Evolutionary conservation across 2,797 vertebrate genomes (phyloP), one percentile per base, ranked within the genome.

Genomic region (Phrynocephalus guinanensis): DNA sequence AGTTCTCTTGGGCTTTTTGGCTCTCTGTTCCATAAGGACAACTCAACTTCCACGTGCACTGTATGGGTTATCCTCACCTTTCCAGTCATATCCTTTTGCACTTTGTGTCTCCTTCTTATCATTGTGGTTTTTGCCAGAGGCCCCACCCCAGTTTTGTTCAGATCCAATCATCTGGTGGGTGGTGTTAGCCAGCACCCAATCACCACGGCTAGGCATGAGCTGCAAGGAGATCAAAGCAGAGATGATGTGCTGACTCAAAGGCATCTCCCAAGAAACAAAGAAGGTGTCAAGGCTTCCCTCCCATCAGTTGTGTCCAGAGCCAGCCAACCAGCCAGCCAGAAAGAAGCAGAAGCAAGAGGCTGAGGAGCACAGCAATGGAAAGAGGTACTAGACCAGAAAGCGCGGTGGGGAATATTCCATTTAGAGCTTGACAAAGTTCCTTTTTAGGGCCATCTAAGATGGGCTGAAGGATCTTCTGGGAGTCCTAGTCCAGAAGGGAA

Each of bases 291-390:
- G 86, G 28, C 82, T 76, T 76, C 89, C 60, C 33, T 60, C 48
- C 66, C 52, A 68, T 22, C 33, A 68, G 28, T 66, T 73, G 81
- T 44, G 28, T 60, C 44, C 75, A 79, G 18, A 67, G 83, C 30
- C 78, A 88, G 83, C 38, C 77, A 73, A 38, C 4, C 10, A 73
- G 38, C 4, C 9, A 10, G 28, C 33, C 33, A 33, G 33, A 81
- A 76, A 68, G 60, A 81, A 85, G 77, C 24, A 83, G 50, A 20
- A 10, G 16, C 1, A 68, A 68, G 56, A 73, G 67, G 71, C 71
- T 68, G 87, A 85, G 44, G 87, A 48, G 24, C 50, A 22, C 70
- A 76, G 7, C 87, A 56, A 85, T 88, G 87, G 87, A 88, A 88
- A 85, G 24, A 88, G 87, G 87, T 88, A 88, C 70, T 9, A 79